phyloP scores from a whole-genome alignment of 2,888 invertebrate species.

The Patella caerulea region DNA sequence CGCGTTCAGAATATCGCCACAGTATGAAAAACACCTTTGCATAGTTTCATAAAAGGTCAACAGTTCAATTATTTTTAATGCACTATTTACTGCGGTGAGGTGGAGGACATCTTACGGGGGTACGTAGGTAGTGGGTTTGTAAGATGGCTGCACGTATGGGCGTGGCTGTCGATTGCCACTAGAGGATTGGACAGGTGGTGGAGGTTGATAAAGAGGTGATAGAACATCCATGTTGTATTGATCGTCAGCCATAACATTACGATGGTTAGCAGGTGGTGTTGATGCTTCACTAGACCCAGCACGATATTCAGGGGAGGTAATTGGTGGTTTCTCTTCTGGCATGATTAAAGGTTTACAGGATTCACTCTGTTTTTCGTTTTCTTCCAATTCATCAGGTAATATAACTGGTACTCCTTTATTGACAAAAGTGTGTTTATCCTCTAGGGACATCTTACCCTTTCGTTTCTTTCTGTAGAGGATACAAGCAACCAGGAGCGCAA shows the following conservation, averaged over 20 bases:
- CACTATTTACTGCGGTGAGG: neutral
- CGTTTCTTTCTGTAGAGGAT: slow-evolving; percentile 85
- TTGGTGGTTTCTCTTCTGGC: slow-evolving; percentile 93
- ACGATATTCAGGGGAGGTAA: slow-evolving; percentile 63
- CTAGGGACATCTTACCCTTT: slow-evolving; percentile 86
- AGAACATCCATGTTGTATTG: slow-evolving; percentile 51
- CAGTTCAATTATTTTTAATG: neutral
- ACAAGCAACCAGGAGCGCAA: slow-evolving; percentile 90
- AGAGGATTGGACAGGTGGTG: slow-evolving; percentile 58
- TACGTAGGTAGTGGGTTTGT: slow-evolving; percentile 96
- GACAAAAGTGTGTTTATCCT: slow-evolving; percentile 77
- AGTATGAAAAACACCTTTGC: neutral
- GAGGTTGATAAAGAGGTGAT: slow-evolving; percentile 62
- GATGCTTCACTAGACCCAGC: slow-evolving; percentile 61
- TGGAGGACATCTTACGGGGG: slow-evolving; percentile 83
- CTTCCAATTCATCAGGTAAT: slow-evolving; percentile 93
- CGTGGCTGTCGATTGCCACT: slow-evolving; percentile 57
- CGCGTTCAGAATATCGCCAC: too few relatives aligned
- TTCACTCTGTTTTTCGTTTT: slow-evolving; percentile 80
- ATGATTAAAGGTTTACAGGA: slow-evolving; percentile 90
- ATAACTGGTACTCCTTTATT: slow-evolving; percentile 89
- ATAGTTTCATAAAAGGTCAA: neutral
- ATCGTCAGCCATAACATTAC: slow-evolving; percentile 41
- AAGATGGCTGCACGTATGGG: slow-evolving; percentile 78
- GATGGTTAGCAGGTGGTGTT: slow-evolving; percentile 49